phyloP scores from a whole-genome alignment of 2,888 invertebrate genomes.

The Pterobdella sp. region DNA sequence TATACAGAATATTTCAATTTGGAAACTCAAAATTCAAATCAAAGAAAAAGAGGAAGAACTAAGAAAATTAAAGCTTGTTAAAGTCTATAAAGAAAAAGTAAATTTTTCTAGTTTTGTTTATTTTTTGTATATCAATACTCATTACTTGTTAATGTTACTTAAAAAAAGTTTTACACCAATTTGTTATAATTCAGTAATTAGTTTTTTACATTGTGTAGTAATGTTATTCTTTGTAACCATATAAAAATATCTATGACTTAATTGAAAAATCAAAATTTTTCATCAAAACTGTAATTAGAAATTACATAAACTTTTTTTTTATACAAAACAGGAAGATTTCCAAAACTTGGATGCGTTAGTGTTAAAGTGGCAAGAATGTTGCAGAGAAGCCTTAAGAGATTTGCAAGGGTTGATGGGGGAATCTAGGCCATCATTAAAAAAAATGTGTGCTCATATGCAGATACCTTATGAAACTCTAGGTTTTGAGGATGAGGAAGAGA shows the following conservation, averaged over 20 bases:
- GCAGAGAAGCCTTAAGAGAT: conserved; percentile 23
- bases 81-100: conserved; percentile 26
- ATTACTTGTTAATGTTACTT: not conserved
- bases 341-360: conserved; percentile 10
- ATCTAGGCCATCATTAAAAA: conserved; percentile 16
- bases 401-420: conserved; percentile 12
- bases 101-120: no score
- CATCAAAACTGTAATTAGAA: no score
- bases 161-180: not conserved
- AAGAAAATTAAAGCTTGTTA: conserved; percentile 30
- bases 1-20: not conserved
- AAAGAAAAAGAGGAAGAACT: conserved; percentile 24
- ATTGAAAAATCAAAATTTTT: no score
- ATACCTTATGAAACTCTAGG: conserved; percentile 11
- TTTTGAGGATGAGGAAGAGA: not conserved
- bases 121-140: not conserved
- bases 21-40: conserved; percentile 7
- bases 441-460: conserved; percentile 17
- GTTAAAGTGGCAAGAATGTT: conserved; percentile 18
- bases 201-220: not conserved
- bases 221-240: no score
- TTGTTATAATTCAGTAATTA: not conserved
- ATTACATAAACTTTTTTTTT: no score
- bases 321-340: conserved; percentile 26
- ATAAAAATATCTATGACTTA: no score